Evolutionary conservation across 2,888 invertebrate species (phyloP), one percentile per base, ranked within the genome.

Genomic region (Polyommatus icarus): DNA sequence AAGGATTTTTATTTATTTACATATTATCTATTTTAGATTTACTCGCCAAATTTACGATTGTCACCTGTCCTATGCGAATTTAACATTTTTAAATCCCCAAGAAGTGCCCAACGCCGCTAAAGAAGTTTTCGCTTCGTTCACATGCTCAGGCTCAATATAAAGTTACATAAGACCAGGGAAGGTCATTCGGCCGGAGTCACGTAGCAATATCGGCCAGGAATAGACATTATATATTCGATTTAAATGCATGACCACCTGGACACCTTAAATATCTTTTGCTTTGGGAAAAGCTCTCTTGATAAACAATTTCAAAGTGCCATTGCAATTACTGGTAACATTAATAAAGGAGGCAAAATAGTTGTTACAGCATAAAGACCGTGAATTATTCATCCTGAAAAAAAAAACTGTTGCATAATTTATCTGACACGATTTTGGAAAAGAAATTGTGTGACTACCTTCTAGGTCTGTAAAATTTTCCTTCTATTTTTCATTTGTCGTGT

Each of bases 221-320:
- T 40, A 57, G 71, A 72, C 57, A 46, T 72, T 40, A 87, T 87
- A 89, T 89, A 87, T 88, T 87, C 89, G 86, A 90, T 90, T 90
- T 90, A 90, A 90, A 90, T 90, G 90, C 90, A 90, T 89, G 84
- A 83, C 82, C 84, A 84, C 83, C 85, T 84, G 85, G 78, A 78
- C 73, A 50, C 76, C 78, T 80, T 67, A 29, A 67, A 32, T 32
- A 67, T 67, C 67, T 67, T 67, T 32, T 29, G 67, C 67, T 67
- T 67, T 67, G 29, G 67, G 32, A 32, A 18, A 32, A 29, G 67
- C 18, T 20, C 8, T 0, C 67, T 15, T 67, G 29, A 6, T 67
- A 67, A 67, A 32, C 18, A 67, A 67, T 67, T 15, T 29, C 29
- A 6, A 61, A 24, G 29, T 67, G 29, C 18, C 15, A 29, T 24